Percentiles rank a stretch among this genome's conserved stretches.
Evolutionary conservation across 1,140 invertebrate species (phyloP).

Genomic region (Temnothorax longispinosus): DNA sequence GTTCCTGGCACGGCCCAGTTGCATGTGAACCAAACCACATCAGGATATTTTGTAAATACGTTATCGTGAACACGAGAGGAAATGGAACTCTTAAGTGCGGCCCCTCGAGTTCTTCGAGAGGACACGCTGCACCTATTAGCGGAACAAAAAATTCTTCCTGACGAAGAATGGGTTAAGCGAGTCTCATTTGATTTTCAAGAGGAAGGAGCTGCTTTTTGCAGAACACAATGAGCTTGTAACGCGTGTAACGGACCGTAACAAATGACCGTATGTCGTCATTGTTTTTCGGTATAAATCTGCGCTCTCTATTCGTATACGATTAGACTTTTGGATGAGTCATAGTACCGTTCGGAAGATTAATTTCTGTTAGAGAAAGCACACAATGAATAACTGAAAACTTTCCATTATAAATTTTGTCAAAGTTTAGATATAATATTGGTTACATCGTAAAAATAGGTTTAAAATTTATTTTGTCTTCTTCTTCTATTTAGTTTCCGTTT

Average conservation of each 20-base stretch:
- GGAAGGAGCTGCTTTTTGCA: background rate
- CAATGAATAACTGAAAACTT: background rate
- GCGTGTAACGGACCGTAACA: constrained; percentile 62
- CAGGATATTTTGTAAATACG: constrained; percentile 74
- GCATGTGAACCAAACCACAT: constrained; percentile 44
- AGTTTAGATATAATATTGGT: background rate
- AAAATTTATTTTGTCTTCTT: background rate
- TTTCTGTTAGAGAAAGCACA: background rate
- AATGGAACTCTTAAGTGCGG: constrained; percentile 31
- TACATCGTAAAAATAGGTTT: background rate
- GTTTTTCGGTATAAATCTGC: constrained; percentile 10
- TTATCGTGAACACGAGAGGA: constrained; percentile 68
- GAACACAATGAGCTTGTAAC: constrained; percentile 61
- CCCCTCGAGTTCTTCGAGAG: background rate
- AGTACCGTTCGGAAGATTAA: background rate
- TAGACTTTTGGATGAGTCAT: background rate
- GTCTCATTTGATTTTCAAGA: background rate
- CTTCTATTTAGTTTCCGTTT: background rate
- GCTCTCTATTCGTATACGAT: background rate
- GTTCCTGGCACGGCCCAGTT: constrained; percentile 37
- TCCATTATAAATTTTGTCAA: background rate
- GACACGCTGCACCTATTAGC: background rate
- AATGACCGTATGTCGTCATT: constrained; percentile 41
- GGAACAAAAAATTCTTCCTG: background rate
- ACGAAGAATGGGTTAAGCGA: background rate